Conservation (phyloP, 2,797 vertebrate genomes). For the Anniella stebbinsi region DNA sequence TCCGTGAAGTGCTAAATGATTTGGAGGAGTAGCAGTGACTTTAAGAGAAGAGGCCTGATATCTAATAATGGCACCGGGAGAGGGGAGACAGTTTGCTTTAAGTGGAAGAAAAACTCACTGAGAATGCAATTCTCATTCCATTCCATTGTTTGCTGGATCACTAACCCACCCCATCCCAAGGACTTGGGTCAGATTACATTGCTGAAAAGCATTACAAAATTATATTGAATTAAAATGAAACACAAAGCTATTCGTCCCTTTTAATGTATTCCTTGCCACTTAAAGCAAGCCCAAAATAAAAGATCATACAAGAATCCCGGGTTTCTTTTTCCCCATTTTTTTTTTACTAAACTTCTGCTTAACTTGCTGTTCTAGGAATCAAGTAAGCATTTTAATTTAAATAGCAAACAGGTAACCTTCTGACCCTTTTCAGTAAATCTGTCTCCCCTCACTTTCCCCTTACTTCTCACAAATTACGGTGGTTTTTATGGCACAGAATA, state of each 20-base stretch:
- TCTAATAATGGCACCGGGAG: background rate
- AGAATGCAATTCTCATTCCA: background rate
- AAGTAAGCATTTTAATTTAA: conserved; percentile 69
- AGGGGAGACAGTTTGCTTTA: background rate
- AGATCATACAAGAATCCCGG: background rate
- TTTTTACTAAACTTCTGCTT: conserved; percentile 40
- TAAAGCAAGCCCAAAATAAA: background rate
- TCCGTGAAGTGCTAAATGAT: background rate
- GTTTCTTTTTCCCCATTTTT: conserved; percentile 46
- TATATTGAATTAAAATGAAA: conserved; percentile 1
- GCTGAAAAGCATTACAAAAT: background rate
- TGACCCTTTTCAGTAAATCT: conserved; percentile 82
- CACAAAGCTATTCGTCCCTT: background rate
- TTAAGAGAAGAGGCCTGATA: background rate
- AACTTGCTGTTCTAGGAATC: conserved; percentile 63
- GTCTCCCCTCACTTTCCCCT: conserved; percentile 38
- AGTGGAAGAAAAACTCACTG: background rate
- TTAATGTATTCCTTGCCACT: background rate
- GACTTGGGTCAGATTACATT: background rate
- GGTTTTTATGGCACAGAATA: conserved; percentile 83
- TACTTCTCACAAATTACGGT: conserved; percentile 76
- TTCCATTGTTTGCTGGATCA: background rate
- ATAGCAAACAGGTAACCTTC: conserved; percentile 78
- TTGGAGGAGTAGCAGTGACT: background rate
- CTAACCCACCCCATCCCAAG: background rate